Evolutionary conservation across 1,140 invertebrate genomes (phyloP).

Genomic region (Latrodectus geometricus): DNA sequence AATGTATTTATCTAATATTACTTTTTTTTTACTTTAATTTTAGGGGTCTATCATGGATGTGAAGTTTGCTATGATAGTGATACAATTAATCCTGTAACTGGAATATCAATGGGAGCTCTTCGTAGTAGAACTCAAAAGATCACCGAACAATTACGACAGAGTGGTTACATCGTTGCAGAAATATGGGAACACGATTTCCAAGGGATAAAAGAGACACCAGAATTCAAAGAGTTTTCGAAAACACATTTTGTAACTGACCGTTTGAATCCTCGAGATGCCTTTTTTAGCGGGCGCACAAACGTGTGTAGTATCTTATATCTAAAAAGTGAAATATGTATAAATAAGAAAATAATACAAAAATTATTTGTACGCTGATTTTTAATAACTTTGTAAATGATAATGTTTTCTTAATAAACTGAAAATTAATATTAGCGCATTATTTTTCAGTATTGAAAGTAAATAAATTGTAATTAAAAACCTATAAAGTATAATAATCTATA

Average conservation of each 20-base stretch:
- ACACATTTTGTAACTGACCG: not conserved
- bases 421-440: too few relatives aligned
- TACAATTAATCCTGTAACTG: not conserved
- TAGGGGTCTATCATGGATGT: slow-evolving; percentile 3
- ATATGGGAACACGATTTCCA: slow-evolving; percentile 4
- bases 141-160: not conserved
- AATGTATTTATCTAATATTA: not conserved
- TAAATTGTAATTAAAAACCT: too few relatives aligned
- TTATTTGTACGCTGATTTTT: too few relatives aligned
- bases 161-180: not conserved
- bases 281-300: not conserved
- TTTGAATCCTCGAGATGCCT: not conserved
- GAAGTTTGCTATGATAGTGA: not conserved
- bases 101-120: not conserved
- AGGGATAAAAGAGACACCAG: not conserved
- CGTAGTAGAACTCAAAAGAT: not conserved
- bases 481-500: too few relatives aligned
- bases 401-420: too few relatives aligned
- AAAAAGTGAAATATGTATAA: too few relatives aligned
- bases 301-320: not conserved
- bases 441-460: too few relatives aligned
- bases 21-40: not conserved
- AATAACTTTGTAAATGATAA: too few relatives aligned
- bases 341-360: too few relatives aligned
- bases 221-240: not conserved